Base-by-base conservation (phyloP, 1,140 invertebrate species). In the Caerostris extrusa region DNA sequence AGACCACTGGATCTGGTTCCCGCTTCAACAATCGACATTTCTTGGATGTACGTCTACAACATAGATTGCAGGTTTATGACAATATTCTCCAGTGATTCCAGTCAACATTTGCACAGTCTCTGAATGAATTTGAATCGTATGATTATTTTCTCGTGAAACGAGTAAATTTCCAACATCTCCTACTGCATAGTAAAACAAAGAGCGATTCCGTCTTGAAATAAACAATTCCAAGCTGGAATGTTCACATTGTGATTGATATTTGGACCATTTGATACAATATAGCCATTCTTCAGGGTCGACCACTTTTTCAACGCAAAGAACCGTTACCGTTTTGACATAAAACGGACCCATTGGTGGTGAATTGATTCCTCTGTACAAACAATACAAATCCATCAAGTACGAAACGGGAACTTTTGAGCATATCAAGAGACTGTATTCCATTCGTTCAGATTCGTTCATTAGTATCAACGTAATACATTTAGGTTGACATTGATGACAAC, bases 361-460 rank as follows among this genome's bases (percentile, higher is more conserved):
- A 56, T 57, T 57, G 14, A 7, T n/a, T 4, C n/a, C 58, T 0
- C 3, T 50, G 53, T 61, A 64, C 7, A 87, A 56, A 19, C n/a
- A 2, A 17, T 87, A 64, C 85, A 87, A 53, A 64, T 87, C 85
- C 58, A 64, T 56, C n/a, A 87, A 12, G 58, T 87, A 87, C 8
- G 56, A 60, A 14, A 5, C 19, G 10, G 57, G 2, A 3, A 87
- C 19, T 1, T 58, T 7, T 14, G 61, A 19, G 10, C 85, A 87
- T 5, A 87, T 34, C 17, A 87, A 0, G 5, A 83, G 34, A 1
- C 34, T 87, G 10, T 53, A 87, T 50, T 61, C 85, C 3, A 3
- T 5, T 0, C 57, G 57, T 10, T 64, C 2, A 4, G 19, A 0
- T 5, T n/a, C 57, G 53, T 85, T 14, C 0, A 87, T 4, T 50